These are phyloP conservation scores for Scaptomyza reducta DNA, from an alignment of 2,888 invertebrate species.

Conservation along the genomic window DNA sequence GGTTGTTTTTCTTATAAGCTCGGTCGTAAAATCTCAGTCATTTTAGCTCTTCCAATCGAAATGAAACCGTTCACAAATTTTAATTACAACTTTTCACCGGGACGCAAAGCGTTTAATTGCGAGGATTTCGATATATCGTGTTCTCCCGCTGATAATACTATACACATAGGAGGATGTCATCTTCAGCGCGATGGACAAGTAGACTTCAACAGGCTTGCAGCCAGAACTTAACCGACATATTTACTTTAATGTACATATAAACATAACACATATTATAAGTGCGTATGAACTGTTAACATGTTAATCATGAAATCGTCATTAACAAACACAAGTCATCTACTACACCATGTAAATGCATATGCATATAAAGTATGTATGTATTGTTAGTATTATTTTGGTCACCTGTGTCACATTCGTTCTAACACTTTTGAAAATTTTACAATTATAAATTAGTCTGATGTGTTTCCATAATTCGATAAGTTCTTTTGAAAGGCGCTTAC, in stretches of 20 bases:
- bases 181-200: neutral
- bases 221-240: neutral
- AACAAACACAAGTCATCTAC: slow-evolving; percentile 2
- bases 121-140: slow-evolving; percentile 15
- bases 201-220: neutral
- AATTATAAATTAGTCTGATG: too few relatives aligned
- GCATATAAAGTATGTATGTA: neutral
- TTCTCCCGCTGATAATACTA: slow-evolving; percentile 20
- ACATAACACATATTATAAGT: neutral
- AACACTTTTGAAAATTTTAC: too few relatives aligned
- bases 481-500: too few relatives aligned
- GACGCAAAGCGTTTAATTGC: slow-evolving; percentile 47
- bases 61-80: slow-evolving; percentile 82
- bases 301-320: slow-evolving; percentile 8
- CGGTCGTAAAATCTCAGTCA: slow-evolving; percentile 12
- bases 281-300: slow-evolving; percentile 7
- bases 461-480: too few relatives aligned
- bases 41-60: slow-evolving; percentile 40
- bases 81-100: slow-evolving; percentile 82
- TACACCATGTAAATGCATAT: slow-evolving; percentile 5
- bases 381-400: slow-evolving; percentile 15
- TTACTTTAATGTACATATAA: neutral
- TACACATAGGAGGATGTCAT: slow-evolving; percentile 26
- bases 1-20: slow-evolving; percentile 24
- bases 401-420: slow-evolving; percentile 31